phyloP scores from a whole-genome alignment of 2,888 invertebrate species.

The Tetragnatha montana region DNA sequence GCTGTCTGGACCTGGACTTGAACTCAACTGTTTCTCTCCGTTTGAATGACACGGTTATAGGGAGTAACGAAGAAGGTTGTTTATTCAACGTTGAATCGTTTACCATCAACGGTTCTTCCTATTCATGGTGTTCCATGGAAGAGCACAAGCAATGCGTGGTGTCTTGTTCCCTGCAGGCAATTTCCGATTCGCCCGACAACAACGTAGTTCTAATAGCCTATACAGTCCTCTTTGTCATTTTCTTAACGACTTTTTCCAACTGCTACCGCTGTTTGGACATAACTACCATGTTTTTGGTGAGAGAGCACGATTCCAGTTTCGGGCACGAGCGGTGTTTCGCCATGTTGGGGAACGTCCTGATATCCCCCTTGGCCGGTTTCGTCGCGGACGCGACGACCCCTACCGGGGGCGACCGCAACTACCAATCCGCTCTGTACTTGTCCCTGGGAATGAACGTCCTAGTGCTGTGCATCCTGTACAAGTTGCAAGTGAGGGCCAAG shows the following conservation, averaged over 20 bases:
- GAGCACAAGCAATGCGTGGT: neutral
- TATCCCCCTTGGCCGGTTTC: slow-evolving; percentile 73
- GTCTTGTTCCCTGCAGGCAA: neutral
- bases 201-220: neutral
- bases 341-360: slow-evolving; percentile 75
- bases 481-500: slow-evolving; percentile 86
- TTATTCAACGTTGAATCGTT: neutral
- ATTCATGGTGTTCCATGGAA: neutral
- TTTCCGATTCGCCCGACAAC: neutral
- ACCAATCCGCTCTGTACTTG: slow-evolving; percentile 88
- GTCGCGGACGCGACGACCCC: slow-evolving; percentile 67
- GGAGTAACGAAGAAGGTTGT: neutral
- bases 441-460: slow-evolving; percentile 85
- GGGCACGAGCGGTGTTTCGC: slow-evolving; percentile 76
- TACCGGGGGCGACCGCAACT: slow-evolving; percentile 81
- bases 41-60: neutral
- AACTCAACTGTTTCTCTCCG: neutral
- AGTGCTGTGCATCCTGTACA: slow-evolving; percentile 84
- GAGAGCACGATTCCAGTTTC: slow-evolving; percentile 81
- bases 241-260: slow-evolving; percentile 87
- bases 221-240: slow-evolving; percentile 84
- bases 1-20: neutral
- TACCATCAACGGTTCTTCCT: neutral
- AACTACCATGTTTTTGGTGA: slow-evolving; percentile 88
- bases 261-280: slow-evolving; percentile 92